Percentiles rank a stretch among this genome's conserved stretches.
Evolutionary conservation across 2,797 vertebrate genomes (phyloP).

Genomic region (Iguana delicatissima): DNA sequence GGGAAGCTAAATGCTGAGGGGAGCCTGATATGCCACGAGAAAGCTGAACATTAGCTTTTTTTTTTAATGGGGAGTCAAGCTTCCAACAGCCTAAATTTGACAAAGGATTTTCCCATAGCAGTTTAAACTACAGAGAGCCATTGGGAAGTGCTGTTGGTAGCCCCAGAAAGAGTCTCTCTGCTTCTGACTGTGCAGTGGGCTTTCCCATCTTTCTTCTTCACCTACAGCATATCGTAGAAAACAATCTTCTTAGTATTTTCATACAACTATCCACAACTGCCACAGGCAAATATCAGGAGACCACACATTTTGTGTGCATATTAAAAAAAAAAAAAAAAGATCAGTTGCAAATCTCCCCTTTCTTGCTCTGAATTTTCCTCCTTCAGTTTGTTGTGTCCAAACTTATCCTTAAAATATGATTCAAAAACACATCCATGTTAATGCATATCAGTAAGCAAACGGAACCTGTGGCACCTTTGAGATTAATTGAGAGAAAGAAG

Average conservation of each 20-base stretch:
- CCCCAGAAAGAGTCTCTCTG: conserved; percentile 29
- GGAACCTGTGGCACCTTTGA: too few relatives aligned
- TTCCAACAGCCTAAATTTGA: not conserved
- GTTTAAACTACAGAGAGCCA: not conserved
- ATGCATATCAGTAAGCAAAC: too few relatives aligned
- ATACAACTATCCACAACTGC: not conserved
- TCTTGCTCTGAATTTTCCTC: conserved; percentile 17
- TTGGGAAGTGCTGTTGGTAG: conserved; percentile 5
- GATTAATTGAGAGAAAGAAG: too few relatives aligned
- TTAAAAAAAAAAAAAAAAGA: conserved; percentile 25
- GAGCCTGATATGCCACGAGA: conserved; percentile 12
- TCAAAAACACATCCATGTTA: not conserved
- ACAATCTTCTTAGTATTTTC: conserved; percentile 39
- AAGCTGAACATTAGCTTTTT: conserved; percentile 49
- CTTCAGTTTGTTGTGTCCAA: not conserved
- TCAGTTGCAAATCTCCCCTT: not conserved
- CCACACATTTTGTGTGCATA: conserved; percentile 17
- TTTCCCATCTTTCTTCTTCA: conserved; percentile 3
- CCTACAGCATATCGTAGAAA: not conserved
- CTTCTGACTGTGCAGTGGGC: conserved; percentile 28
- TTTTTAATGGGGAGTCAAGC: conserved; percentile 39
- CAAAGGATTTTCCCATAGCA: not conserved
- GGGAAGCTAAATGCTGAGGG: conserved; percentile 33
- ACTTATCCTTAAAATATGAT: not conserved
- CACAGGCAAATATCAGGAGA: not conserved